Evolutionary conservation across 1,140 invertebrate species (phyloP).

Genomic region (Zaprionus taronus): DNA sequence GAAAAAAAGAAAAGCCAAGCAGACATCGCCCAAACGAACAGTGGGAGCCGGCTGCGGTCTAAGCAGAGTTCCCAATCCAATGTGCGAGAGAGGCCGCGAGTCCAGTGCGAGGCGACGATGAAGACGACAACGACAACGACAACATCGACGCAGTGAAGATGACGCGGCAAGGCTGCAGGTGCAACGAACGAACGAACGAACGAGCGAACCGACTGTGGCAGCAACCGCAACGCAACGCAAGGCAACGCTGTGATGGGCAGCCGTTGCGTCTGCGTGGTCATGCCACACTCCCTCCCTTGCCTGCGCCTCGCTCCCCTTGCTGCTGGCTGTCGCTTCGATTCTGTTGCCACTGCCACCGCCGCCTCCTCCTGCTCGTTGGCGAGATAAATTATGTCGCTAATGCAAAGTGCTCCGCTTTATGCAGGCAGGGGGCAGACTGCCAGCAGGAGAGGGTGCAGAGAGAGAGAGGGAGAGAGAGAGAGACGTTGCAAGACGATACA

Average conservation of each 20-base stretch:
- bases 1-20: constrained; percentile 44
- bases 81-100: background rate
- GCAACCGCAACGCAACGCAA: constrained; percentile 22
- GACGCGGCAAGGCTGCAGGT: constrained; percentile 80
- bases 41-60: constrained; percentile 64
- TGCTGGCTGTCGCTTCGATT: constrained; percentile 24
- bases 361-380: constrained; percentile 68
- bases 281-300: constrained; percentile 26
- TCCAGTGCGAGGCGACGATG: constrained; percentile 66
- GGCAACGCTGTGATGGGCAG: constrained; percentile 39
- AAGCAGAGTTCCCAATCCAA: constrained; percentile 37
- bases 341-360: constrained; percentile 29
- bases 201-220: constrained; percentile 1
- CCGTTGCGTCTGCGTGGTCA: constrained; percentile 78
- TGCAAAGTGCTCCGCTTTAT: constrained; percentile 81
- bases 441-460: background rate
- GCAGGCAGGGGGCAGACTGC: constrained; percentile 56
- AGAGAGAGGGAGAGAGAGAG: background rate
- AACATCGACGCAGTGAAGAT: constrained; percentile 61
- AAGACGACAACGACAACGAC: constrained; percentile 69
- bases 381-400: constrained; percentile 84
- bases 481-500: constrained; percentile 32
- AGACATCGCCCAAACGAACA: constrained; percentile 53
- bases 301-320: constrained; percentile 12
- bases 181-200: constrained; percentile 59